Conservation (phyloP, 2,113 vertebrate genomes). For the Antechinus stuartii region DNA sequence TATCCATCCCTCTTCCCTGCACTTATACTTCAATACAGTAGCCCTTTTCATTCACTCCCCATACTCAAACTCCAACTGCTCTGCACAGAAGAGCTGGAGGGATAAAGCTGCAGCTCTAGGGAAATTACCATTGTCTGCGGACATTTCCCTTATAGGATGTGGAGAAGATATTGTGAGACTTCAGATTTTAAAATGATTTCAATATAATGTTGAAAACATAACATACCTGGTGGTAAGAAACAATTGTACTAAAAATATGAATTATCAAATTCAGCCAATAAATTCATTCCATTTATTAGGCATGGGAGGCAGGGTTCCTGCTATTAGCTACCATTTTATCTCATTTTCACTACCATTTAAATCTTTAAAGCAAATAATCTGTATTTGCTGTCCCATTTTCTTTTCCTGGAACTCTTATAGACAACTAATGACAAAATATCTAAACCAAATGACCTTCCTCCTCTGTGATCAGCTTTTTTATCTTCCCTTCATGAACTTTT, state of each 20-base stretch:
- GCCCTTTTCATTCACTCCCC: neutral
- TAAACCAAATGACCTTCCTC: neutral
- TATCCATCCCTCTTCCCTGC: neutral
- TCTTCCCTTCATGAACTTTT: neutral
- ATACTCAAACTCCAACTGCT: neutral
- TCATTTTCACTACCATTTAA: neutral
- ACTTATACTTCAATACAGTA: neutral
- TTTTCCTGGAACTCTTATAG: neutral
- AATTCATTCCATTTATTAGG: neutral
- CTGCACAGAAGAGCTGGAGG: neutral
- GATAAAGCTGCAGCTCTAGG: neutral
- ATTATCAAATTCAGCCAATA: neutral
- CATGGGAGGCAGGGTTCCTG: neutral
- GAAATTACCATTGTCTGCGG: neutral
- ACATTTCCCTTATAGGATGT: slow-evolving; percentile 33
- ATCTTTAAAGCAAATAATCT: slow-evolving; percentile 5
- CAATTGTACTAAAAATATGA: slow-evolving; percentile 6
- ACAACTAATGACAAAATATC: neutral
- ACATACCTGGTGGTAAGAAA: slow-evolving; percentile 4
- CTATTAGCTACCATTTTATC: neutral
- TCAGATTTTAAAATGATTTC: slow-evolving; percentile 25
- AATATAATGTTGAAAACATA: slow-evolving; percentile 43
- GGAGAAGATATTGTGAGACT: neutral
- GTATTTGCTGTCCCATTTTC: neutral
- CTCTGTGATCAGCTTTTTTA: neutral